A percentile compares a stretch with the other conserved stretches of the same genome.
Evolutionary conservation across 2,797 vertebrate species (phyloP).

Genomic region (Cirrhinus molitorella): DNA sequence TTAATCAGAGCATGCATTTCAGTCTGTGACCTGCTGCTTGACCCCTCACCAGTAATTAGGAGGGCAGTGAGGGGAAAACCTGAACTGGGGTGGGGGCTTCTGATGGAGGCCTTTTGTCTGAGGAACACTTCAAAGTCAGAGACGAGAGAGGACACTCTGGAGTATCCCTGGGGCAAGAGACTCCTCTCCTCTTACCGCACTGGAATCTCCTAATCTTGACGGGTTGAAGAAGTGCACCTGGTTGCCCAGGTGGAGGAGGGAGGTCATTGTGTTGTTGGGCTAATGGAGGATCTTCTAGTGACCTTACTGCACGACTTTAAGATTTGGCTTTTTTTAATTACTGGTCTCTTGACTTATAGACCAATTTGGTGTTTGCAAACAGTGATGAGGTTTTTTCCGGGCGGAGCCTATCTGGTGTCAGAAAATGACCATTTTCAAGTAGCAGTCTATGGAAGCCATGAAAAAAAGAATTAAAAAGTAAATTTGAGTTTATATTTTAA

Average conservation of each 20-base stretch:
- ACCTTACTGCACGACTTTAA: not conserved
- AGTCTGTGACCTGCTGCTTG: constrained; percentile 12
- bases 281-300: not conserved
- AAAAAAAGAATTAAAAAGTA: no score
- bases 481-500: no score
- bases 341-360: not conserved
- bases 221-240: constrained; percentile 5
- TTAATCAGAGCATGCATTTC: not conserved
- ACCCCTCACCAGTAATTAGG: constrained; percentile 45
- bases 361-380: no score
- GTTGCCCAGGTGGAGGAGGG: not conserved
- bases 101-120: constrained; percentile 68
- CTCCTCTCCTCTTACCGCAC: constrained; percentile 27
- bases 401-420: no score
- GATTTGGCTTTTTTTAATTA: not conserved
- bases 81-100: constrained; percentile 8
- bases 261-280: not conserved
- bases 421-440: no score
- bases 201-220: constrained; percentile 59
- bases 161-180: constrained; percentile 60
- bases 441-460: no score
- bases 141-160: constrained; percentile 57
- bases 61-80: constrained; percentile 25
- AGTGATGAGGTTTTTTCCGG: no score
- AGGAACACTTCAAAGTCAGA: constrained; percentile 69